phyloP scores from a whole-genome alignment of 1,140 invertebrate genomes.

The Euwallacea fornicatus region DNA sequence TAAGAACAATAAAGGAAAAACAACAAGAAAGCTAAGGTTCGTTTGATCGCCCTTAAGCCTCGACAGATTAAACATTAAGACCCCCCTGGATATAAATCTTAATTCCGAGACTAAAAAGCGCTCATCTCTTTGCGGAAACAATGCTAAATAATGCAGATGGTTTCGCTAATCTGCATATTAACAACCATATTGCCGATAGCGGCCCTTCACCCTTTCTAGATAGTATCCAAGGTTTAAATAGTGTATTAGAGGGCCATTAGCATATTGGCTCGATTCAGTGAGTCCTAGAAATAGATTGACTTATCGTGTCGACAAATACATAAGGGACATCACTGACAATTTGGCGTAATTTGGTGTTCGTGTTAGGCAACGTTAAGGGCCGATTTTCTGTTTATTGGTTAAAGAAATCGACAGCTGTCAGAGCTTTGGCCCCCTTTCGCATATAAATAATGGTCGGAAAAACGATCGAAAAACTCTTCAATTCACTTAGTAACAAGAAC shows the following conservation, averaged over 20 bases:
- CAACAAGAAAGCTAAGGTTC: neutral
- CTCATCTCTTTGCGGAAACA: conserved; percentile 35
- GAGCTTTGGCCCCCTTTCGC: no score
- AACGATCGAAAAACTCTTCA: no score
- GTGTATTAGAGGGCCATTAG: conserved; percentile 35
- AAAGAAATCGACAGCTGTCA: no score
- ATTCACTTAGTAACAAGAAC: no score
- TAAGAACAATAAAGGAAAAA: no score
- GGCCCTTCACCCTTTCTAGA: neutral
- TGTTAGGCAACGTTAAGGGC: neutral
- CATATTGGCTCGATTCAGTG: conserved; percentile 27
- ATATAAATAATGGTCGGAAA: no score
- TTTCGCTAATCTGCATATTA: conserved; percentile 37
- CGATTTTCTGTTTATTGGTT: neutral
- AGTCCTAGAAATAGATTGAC: conserved; percentile 27
- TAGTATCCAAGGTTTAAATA: conserved; percentile 30
- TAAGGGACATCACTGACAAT: neutral
- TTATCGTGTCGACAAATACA: conserved; percentile 17
- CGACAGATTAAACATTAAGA: conserved; percentile 32
- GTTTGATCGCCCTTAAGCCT: conserved; percentile 27
- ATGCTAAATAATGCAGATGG: conserved; percentile 39
- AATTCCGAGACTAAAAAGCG: conserved; percentile 32
- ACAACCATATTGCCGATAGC: conserved; percentile 32
- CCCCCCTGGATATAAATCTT: conserved; percentile 30
- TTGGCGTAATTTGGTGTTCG: no score